Conservation (phyloP, 2,113 vertebrate species). For the Takifugu bimaculatus region DNA sequence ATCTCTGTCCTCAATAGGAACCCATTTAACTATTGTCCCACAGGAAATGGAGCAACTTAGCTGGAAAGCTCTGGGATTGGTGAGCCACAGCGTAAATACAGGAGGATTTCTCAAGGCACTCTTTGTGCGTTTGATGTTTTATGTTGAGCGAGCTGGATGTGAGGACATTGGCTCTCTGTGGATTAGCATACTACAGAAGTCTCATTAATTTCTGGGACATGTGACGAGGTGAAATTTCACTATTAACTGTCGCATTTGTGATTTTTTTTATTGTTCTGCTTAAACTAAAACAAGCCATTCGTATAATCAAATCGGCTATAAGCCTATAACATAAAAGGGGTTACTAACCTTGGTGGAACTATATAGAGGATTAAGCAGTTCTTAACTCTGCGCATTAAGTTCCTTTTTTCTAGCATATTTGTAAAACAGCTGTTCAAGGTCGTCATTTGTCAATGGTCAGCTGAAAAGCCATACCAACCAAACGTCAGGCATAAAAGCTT, state of each 20-base stretch:
- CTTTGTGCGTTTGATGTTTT: conserved; percentile 28
- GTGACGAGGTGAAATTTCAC: conserved; percentile 6
- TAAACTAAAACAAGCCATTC: too few species aligned
- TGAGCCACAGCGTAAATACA: conserved; percentile 28
- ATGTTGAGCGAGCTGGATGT: conserved; percentile 24
- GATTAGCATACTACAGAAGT: conserved; percentile 11
- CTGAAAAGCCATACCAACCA: too few species aligned
- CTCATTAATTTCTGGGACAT: background rate
- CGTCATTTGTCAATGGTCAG: too few species aligned
- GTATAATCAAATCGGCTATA: too few species aligned
- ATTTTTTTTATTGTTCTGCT: background rate
- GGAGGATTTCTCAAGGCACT: conserved; percentile 20
- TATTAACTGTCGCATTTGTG: conserved; percentile 1
- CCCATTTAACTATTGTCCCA: conserved; percentile 55
- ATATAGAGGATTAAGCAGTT: too few species aligned
- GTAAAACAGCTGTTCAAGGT: too few species aligned
- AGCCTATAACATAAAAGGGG: too few species aligned
- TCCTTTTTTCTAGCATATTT: too few species aligned
- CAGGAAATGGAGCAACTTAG: conserved; percentile 58
- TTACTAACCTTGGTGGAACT: too few species aligned
- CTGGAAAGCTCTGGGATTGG: conserved; percentile 45
- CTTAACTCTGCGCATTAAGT: too few species aligned
- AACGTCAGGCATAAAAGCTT: too few species aligned
- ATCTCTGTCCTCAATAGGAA: conserved; percentile 53
- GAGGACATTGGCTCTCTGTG: conserved; percentile 6